Conservation (phyloP, 2,888 invertebrate genomes). For the Seira musarum region DNA sequence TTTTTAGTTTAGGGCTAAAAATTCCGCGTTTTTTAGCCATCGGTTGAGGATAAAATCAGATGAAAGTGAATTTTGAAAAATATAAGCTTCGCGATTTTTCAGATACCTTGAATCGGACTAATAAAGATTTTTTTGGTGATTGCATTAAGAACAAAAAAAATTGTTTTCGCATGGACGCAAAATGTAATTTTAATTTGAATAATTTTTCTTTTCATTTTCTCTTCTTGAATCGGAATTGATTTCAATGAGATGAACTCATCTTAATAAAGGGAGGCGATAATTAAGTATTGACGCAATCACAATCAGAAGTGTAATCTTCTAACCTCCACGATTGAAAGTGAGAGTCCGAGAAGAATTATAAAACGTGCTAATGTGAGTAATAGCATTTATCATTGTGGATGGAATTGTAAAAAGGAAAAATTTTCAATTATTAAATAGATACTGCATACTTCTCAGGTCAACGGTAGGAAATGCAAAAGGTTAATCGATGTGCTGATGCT, state of each 20-base stretch:
- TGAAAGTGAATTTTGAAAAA: no score
- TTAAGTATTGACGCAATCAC: not conserved
- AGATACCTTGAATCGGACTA: no score
- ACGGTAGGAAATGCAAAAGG: conserved; percentile 19
- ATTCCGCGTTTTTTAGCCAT: no score
- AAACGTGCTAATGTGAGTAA: not conserved
- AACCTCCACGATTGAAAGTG: no score
- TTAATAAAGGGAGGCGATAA: not conserved
- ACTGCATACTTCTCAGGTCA: conserved; percentile 20
- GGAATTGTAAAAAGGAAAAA: not conserved
- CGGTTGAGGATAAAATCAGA: no score
- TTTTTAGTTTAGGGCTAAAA: no score
- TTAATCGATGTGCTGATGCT: conserved; percentile 22
- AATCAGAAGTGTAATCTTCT: not conserved
- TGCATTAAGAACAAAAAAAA: no score
- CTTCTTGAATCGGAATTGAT: no score
- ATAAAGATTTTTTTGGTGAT: no score
- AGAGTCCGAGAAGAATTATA: no score
- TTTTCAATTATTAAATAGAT: not conserved
- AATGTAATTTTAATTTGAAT: not conserved
- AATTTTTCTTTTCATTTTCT: not conserved
- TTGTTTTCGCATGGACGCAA: no score
- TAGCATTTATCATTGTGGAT: not conserved
- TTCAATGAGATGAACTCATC: not conserved
- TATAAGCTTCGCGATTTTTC: no score